Evolutionary conservation across 64 coral and sea anemone genomes (phyloP), one percentile per base, ranked within the genome.

Genomic region (Acropora yongei): DNA sequence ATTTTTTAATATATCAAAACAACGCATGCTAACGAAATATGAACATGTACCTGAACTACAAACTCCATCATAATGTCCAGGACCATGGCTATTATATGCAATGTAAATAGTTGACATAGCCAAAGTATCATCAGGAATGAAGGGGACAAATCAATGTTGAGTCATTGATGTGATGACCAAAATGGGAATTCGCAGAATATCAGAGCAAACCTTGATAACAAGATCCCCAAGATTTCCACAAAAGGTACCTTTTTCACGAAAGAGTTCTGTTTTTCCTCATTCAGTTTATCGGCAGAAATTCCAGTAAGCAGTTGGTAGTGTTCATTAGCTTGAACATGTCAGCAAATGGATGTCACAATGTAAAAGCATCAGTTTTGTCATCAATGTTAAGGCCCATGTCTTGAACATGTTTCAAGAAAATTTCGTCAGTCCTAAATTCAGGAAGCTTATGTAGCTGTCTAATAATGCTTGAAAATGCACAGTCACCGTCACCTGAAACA

Each of bases 261-360:
- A 91, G 0, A 49, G 47, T 17, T 91, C 79, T 58, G 89, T 30
- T 30, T 80, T 41, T 90, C 88, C 18, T 40, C 49, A 13, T 90
- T 82, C 11, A 83, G 17, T 66, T 57, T 57, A 10, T 83, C 68
- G 2, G 2, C 17, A 4, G 79, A 51, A 63, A 74, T 84, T 30
- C 89, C 86, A 40, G 41, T 11, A 3, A 91, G 47, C 57, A 77
- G 41, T 16, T 91, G 90, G 10, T 84, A 91, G 39, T 76, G 49
- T 77, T 91, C 90, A 75, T 85, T 91, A 20, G 19, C 11, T 57
- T 91, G 79, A n/a, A 91, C 66, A 16, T 30, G 2, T 91, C 53
- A 3, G 50, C 72, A 41, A 88, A 88, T 55, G 2, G 41, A 47
- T 88, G 50, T 44, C 89, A 72, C 40, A 91, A 74, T 10, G 11